phyloP scores from a whole-genome alignment of 2,888 invertebrate species.

The Calliphora vomitoria region DNA sequence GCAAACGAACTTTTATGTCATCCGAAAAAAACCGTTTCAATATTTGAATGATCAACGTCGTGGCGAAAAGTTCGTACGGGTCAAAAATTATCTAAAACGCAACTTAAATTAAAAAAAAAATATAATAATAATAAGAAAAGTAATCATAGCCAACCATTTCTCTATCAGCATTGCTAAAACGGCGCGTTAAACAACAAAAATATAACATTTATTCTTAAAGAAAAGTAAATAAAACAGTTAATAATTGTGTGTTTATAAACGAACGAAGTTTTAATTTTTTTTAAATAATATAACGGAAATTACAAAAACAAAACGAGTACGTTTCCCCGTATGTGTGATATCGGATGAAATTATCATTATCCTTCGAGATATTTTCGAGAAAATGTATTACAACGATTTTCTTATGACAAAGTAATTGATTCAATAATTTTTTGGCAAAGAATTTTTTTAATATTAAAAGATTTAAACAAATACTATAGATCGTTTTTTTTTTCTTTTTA shows the following conservation, averaged over 20 bases:
- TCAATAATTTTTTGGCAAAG: too few relatives aligned
- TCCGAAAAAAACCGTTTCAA: constrained; percentile 69
- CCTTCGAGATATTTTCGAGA: background rate
- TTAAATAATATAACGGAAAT: constrained; percentile 9
- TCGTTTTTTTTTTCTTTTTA: too few relatives aligned
- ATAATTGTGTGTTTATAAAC: background rate
- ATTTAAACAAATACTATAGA: too few relatives aligned
- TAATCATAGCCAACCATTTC: background rate
- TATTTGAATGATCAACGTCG: constrained; percentile 74
- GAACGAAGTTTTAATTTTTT: background rate
- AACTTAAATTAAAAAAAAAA: constrained; percentile 43
- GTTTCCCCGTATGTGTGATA: constrained; percentile 7
- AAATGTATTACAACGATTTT: constrained; percentile 24
- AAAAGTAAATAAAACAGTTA: constrained; percentile 11
- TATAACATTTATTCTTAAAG: constrained; percentile 16
- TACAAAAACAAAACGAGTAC: background rate
- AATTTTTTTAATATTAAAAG: too few relatives aligned
- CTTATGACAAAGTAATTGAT: constrained; percentile 25
- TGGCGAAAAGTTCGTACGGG: constrained; percentile 74
- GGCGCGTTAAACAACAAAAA: constrained; percentile 29
- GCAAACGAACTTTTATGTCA: constrained; percentile 73
- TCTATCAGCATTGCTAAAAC: constrained; percentile 8
- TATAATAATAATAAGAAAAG: too few relatives aligned
- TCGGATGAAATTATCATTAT: constrained; percentile 20
- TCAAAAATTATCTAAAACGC: constrained; percentile 61